Percentiles rank a stretch among this genome's conserved stretches.
These are phyloP conservation scores for Coilia nasus DNA, from an alignment of 2,797 vertebrate species.

Conservation along the genomic window DNA sequence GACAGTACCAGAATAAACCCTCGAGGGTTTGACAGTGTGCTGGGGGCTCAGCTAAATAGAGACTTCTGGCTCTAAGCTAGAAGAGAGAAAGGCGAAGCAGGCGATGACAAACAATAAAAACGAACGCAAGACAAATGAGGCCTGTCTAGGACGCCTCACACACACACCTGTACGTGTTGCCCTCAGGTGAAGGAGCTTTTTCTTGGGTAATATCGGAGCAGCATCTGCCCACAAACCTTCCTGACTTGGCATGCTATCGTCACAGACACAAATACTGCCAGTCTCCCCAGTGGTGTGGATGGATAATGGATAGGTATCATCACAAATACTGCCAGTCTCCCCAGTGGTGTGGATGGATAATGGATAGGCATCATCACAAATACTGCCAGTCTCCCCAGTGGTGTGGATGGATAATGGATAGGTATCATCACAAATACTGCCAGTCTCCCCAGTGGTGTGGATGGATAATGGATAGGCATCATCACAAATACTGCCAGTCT, in stretches of 20 bases:
- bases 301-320: neutral
- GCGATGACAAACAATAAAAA: slow-evolving; percentile 14
- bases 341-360: neutral
- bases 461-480: neutral
- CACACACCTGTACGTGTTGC: neutral
- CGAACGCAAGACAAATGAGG: neutral
- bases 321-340: neutral
- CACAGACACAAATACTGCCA: neutral
- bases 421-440: neutral
- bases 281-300: neutral
- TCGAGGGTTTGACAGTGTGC: too few species aligned
- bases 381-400: neutral
- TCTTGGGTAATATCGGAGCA: neutral
- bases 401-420: neutral
- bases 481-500: neutral
- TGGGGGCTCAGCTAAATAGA: too few species aligned
- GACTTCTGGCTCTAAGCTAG: neutral
- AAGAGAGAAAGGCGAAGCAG: neutral
- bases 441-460: neutral
- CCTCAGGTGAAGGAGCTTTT: neutral
- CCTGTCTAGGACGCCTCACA: neutral
- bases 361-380: neutral
- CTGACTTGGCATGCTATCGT: neutral
- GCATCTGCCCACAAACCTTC: neutral
- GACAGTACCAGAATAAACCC: neutral